Conservation (phyloP, 2,113 vertebrate genomes). For the Notechis scutatus region DNA sequence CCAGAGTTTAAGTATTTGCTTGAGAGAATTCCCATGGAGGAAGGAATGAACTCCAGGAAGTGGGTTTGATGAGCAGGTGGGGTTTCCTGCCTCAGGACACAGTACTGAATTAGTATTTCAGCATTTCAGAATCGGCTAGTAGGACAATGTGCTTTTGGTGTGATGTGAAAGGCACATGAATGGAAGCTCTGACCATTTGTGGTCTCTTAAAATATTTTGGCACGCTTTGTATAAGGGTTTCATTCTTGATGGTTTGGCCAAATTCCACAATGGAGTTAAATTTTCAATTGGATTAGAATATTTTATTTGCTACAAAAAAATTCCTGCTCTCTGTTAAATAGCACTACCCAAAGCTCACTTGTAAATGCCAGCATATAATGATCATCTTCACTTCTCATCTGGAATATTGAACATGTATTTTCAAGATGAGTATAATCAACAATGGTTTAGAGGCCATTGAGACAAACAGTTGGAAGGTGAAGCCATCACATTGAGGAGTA, state of each 20-base stretch:
- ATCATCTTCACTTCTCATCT: neutral
- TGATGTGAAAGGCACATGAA: constrained; percentile 16
- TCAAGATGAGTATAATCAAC: neutral
- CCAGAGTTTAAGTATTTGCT: neutral
- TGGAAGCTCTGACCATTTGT: constrained; percentile 40
- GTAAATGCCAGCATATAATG: neutral
- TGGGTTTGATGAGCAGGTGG: constrained; percentile 21
- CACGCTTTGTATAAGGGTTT: constrained; percentile 50
- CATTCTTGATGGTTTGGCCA: neutral
- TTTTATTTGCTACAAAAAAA: neutral
- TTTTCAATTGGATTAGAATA: neutral
- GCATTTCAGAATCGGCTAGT: constrained; percentile 21
- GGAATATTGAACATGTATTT: neutral
- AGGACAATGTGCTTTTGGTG: constrained; percentile 20
- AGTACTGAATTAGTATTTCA: constrained; percentile 19
- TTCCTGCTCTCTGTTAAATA: neutral
- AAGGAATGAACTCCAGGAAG: constrained; percentile 18
- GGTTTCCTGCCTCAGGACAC: neutral
- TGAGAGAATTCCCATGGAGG: neutral
- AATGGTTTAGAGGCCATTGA: neutral
- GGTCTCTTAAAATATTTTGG: constrained; percentile 40
- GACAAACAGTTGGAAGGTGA: neutral
- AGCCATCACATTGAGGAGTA: neutral
- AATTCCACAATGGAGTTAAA: neutral
- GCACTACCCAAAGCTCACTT: neutral